These are phyloP conservation scores for Atlantisia rogersi DNA, from an alignment of 2,113 vertebrate genomes.

Conservation along the genomic window DNA sequence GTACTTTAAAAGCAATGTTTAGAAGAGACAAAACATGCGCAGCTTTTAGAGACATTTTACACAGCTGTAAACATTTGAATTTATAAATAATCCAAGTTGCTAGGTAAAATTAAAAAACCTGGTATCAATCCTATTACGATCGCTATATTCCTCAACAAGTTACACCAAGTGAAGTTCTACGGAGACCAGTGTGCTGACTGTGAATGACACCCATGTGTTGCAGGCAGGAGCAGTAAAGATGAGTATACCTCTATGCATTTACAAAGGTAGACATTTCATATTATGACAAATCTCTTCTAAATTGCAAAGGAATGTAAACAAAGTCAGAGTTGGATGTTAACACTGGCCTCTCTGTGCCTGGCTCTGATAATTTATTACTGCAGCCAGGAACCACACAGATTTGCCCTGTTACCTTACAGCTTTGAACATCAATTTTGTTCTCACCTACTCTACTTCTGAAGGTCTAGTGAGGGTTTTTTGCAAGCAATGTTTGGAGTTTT, in stretches of 20 bases:
- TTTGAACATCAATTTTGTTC: background rate
- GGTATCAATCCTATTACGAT: background rate
- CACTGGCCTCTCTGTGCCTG: background rate
- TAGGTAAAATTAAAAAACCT: background rate
- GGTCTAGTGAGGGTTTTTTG: background rate
- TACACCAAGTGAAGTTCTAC: background rate
- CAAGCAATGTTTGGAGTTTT: background rate
- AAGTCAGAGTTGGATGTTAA: background rate
- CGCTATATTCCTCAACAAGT: background rate
- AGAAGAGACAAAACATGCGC: background rate
- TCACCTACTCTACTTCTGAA: background rate
- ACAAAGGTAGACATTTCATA: background rate
- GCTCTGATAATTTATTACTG: background rate
- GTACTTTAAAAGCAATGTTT: background rate
- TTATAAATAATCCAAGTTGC: background rate
- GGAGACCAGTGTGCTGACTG: background rate
- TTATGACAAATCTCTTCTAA: background rate
- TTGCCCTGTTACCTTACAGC: background rate
- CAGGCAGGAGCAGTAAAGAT: background rate
- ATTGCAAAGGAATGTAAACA: background rate
- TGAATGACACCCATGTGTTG: background rate
- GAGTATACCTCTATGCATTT: background rate
- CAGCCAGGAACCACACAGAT: background rate
- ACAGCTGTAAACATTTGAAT: background rate
- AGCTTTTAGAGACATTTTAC: background rate